These are phyloP conservation scores for Macquaria australasica DNA, from an alignment of 2,113 vertebrate species.

Conservation along the genomic window DNA sequence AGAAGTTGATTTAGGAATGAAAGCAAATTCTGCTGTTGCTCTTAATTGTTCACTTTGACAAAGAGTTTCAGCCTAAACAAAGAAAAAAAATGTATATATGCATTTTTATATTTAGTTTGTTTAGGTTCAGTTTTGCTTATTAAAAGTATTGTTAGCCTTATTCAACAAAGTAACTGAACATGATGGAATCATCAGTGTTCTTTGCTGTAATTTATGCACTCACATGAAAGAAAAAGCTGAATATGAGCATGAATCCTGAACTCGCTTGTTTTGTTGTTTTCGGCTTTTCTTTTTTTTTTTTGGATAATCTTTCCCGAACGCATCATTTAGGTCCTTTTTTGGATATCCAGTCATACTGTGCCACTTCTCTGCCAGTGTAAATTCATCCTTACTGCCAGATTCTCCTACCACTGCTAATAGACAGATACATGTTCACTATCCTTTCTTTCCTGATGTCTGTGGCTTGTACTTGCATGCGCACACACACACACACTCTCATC, in stretches of 20 bases:
- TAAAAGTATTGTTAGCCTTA: neutral
- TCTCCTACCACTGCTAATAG: slow-evolving; percentile 2
- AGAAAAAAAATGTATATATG: neutral
- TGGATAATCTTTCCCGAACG: neutral
- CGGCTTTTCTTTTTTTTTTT: neutral
- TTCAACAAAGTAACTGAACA: neutral
- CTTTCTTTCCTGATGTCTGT: slow-evolving; percentile 56
- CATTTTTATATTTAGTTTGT: neutral
- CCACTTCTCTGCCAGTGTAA: slow-evolving; percentile 21
- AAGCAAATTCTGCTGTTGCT: neutral
- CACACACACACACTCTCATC: neutral
- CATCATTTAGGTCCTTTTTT: neutral
- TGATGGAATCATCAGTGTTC: neutral
- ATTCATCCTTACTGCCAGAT: slow-evolving; percentile 40
- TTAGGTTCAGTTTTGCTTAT: too few relatives aligned
- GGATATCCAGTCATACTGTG: neutral
- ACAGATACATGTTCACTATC: slow-evolving; percentile 17
- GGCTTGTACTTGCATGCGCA: slow-evolving; percentile 42
- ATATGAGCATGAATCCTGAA: neutral
- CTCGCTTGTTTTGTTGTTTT: neutral
- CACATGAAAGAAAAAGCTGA: neutral
- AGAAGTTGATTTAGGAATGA: neutral
- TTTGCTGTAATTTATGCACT: neutral
- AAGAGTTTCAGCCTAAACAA: neutral
- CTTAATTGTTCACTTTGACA: too few relatives aligned